Evolutionary conservation across 2,113 vertebrate genomes (phyloP).

Genomic region (Melanotaenia duboulayi): DNA sequence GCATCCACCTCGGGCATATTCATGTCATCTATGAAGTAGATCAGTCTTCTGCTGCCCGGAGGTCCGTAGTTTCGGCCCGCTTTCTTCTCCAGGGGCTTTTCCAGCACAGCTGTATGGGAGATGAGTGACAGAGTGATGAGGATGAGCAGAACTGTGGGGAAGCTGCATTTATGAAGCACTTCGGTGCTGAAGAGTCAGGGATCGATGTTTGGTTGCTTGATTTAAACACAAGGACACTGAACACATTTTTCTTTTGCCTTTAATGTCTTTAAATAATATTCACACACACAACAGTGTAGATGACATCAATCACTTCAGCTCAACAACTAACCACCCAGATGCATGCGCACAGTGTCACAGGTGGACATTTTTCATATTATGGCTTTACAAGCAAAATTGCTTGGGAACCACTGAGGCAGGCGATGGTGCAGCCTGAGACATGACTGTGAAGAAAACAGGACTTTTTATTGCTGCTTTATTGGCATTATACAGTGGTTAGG

Average conservation of each 20-base stretch:
- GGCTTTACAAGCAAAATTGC: neutral
- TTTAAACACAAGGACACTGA: neutral
- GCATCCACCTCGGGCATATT: constrained; percentile 95
- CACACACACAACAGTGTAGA: neutral
- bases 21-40: constrained; percentile 96
- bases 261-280: neutral
- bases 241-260: neutral
- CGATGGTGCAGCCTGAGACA: neutral
- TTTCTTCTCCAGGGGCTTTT: constrained; percentile 96
- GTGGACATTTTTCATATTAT: neutral
- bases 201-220: neutral
- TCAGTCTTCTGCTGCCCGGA: constrained; percentile 87
- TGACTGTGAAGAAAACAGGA: neutral
- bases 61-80: constrained; percentile 92
- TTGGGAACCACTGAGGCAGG: no score
- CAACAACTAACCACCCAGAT: neutral
- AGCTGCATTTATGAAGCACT: neutral
- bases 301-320: neutral
- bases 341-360: neutral
- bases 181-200: neutral
- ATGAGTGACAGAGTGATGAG: constrained; percentile 13
- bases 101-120: constrained; percentile 84
- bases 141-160: neutral
- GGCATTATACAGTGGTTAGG: neutral
- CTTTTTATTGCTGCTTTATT: neutral